These are phyloP conservation scores for Apotomis capreana DNA, from an alignment of 2,888 invertebrate genomes.

Conservation along the genomic window DNA sequence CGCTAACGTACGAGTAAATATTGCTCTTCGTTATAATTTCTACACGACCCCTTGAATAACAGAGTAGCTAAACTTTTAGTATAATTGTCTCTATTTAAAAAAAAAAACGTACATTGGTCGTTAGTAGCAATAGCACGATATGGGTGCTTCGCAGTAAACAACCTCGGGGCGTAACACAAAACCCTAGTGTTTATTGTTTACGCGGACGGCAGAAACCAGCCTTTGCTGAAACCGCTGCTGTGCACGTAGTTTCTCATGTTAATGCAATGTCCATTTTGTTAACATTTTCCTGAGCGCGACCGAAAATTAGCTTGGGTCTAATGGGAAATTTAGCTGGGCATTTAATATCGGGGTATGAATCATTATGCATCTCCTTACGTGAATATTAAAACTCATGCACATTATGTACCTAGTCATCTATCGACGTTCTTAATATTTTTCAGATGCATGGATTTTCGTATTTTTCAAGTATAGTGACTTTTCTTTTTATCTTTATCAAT, in stretches of 20 bases:
- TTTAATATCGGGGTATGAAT: no score
- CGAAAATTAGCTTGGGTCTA: neutral
- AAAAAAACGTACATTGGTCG: slow-evolving; percentile 16
- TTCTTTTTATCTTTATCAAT: no score
- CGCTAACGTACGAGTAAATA: no score
- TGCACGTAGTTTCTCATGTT: slow-evolving; percentile 18
- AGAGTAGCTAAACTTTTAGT: neutral
- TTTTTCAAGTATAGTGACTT: no score
- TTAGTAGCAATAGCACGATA: slow-evolving; percentile 6
- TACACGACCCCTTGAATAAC: no score
- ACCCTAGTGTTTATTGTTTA: slow-evolving; percentile 37
- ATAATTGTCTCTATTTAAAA: neutral
- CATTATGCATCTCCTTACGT: no score
- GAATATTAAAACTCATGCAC: no score
- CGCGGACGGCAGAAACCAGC: slow-evolving; percentile 16
- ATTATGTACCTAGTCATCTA: no score
- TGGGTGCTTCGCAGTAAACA: slow-evolving; percentile 30
- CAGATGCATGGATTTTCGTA: no score
- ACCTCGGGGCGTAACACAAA: slow-evolving; percentile 26
- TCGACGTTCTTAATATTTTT: no score
- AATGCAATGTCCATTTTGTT: slow-evolving; percentile 9
- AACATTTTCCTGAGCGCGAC: neutral
- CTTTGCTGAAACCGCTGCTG: slow-evolving; percentile 27
- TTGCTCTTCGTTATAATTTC: slow-evolving; percentile 5
- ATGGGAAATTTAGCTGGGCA: neutral